Evolutionary conservation across 1,140 invertebrate genomes (phyloP).

Genomic region (Drosophila setifemur): DNA sequence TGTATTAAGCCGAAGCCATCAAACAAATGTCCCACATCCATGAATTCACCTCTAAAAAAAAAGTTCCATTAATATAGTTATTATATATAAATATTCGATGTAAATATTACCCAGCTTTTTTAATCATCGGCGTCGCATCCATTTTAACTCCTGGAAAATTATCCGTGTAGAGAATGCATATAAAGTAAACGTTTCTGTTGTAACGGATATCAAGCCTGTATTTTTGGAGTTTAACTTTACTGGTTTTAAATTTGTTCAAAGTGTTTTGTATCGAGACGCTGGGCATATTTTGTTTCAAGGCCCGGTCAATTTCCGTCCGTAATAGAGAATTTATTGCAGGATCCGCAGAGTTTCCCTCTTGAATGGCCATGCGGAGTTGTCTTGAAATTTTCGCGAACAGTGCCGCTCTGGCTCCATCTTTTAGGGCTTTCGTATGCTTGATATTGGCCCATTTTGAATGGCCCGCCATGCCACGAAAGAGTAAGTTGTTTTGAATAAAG

Average conservation of each 20-base stretch:
- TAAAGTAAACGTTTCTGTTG: conserved; percentile 59
- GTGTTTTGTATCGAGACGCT: conserved; percentile 84
- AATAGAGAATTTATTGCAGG: conserved; percentile 85
- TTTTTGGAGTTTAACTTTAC: conserved; percentile 61
- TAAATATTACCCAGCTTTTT: conserved; percentile 82
- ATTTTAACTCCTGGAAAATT: conserved; percentile 70
- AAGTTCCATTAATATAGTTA: no score
- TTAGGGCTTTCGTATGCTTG: conserved; percentile 85
- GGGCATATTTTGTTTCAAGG: conserved; percentile 85
- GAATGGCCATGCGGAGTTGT: conserved; percentile 84
- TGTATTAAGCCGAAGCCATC: conserved; percentile 84
- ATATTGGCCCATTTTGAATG: conserved; percentile 91
- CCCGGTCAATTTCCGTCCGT: conserved; percentile 84
- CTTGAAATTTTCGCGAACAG: conserved; percentile 83
- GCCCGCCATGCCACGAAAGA: conserved; percentile 84
- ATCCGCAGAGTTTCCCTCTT: conserved; percentile 84
- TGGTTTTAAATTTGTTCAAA: conserved; percentile 83
- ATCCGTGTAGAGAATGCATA: conserved; percentile 70
- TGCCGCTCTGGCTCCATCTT: conserved; percentile 84
- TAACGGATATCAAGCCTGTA: conserved; percentile 82
- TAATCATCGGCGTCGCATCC: conserved; percentile 81
- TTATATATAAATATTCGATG: no score
- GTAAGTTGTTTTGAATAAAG: not conserved
- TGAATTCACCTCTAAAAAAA: conserved; percentile 44
- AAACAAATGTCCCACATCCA: conserved; percentile 83